A percentile compares a stretch with the other conserved stretches of the same genome.
phyloP scores from a whole-genome alignment of 2,113 vertebrate species.

The Gorsachius goisagi region DNA sequence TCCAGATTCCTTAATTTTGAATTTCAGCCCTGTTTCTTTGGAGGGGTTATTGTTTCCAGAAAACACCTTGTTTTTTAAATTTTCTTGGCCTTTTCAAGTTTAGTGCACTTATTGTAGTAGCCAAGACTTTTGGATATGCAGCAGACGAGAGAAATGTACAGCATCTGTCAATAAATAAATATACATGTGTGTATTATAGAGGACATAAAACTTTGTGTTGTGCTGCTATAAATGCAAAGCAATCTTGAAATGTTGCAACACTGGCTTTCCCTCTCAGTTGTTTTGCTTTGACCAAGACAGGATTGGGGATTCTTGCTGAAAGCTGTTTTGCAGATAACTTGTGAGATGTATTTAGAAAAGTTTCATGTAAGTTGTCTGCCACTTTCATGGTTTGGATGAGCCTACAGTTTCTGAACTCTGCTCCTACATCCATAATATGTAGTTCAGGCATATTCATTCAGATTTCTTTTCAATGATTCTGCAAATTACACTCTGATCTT shows the following conservation, averaged over 20 bases:
- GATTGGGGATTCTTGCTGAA: neutral
- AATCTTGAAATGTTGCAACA: neutral
- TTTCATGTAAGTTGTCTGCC: neutral
- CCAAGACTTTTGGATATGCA: neutral
- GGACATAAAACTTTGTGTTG: neutral
- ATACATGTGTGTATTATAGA: neutral
- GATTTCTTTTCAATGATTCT: neutral
- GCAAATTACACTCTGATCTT: neutral
- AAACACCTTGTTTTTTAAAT: neutral
- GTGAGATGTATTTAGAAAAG: neutral
- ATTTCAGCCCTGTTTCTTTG: neutral
- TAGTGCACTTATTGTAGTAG: neutral
- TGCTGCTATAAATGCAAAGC: neutral
- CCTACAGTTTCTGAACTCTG: neutral
- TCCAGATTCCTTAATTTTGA: constrained; percentile 4
- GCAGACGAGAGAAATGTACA: neutral
- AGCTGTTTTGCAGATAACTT: neutral
- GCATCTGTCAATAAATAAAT: neutral
- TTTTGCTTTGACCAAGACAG: neutral
- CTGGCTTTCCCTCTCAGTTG: neutral
- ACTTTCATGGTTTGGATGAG: neutral
- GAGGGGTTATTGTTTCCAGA: constrained; percentile 6
- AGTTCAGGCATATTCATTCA: neutral
- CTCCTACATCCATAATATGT: neutral
- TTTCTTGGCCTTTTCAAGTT: constrained; percentile 7